phyloP scores from a whole-genome alignment of 30 jellyfish, hydroid and myxozoan species.

The Hydra vulgaris region DNA sequence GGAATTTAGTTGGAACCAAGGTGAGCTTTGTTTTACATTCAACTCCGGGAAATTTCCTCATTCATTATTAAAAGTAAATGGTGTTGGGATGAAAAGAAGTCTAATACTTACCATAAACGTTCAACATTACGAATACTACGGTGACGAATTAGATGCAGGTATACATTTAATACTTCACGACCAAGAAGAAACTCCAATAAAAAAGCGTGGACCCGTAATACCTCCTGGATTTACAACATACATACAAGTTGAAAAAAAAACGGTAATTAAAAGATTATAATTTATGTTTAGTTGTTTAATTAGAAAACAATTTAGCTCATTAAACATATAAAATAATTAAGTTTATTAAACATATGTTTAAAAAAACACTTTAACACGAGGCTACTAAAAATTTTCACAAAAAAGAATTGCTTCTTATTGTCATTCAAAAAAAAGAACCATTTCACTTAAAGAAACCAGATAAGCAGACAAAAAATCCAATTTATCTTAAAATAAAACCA shows the following conservation, averaged over 20 bases:
- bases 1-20: slow-evolving; percentile 50
- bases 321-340: no score
- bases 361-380: no score
- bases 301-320: no score
- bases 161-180: slow-evolving; percentile 72
- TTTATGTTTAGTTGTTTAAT: no score
- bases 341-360: no score
- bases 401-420: no score
- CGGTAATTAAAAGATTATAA: no score
- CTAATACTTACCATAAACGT: slow-evolving; percentile 47
- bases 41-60: slow-evolving; percentile 53
- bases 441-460: no score
- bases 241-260: slow-evolving; percentile 58
- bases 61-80: slow-evolving; percentile 32
- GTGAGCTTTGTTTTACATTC: slow-evolving; percentile 75
- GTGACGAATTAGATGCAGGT: slow-evolving; percentile 30
- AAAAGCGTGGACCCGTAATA: slow-evolving; percentile 49
- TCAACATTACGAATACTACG: slow-evolving; percentile 72
- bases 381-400: no score
- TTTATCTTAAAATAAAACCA: no score
- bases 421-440: no score
- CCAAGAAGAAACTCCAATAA: slow-evolving; percentile 79
- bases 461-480: no score
- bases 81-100: slow-evolving; percentile 48
- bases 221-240: slow-evolving; percentile 76